Base-by-base conservation (phyloP, 2,113 vertebrate genomes). In the Riparia riparia region DNA sequence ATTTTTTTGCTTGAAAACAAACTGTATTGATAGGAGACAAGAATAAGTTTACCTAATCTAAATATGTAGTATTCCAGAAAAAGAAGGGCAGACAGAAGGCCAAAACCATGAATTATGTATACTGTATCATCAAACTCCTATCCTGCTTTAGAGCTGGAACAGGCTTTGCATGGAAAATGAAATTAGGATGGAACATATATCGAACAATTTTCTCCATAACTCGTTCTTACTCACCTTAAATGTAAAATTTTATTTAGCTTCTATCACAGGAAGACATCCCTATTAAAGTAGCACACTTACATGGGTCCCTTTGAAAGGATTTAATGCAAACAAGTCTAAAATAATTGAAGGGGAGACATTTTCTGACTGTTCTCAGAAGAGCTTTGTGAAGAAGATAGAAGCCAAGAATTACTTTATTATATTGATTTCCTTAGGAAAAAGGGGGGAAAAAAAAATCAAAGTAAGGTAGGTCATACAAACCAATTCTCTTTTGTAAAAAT, bases 41-140 rank as follows among this genome's bases (percentile, higher is more conserved):
- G 96, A 98, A 98, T 98, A 98, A 98, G 98, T 98, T 98, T 98
- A 98, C 95, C 97, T 98, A 97, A 98, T 98, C 98, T 98, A 98
- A 99, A 99, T 98, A 98, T 86, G 96, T 97, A 98, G 98, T 96
- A 98, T 98, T 97, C 90, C 97, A 97, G 98, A 98, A 98, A 98
- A 98, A 98, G 97, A 98, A 98, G 96, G 97, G 77, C 86, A 94
- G 89, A 73, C 78, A 96, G 97, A 98, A 97, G 96, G 94, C 98
- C 96, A 97, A 97, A 97, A 95, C 93, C 97, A 99, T 99, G 98
- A 99, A 99, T 99, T 99, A 99, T 99, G 98, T 97, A 99, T 99
- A 97, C 93, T 96, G 96, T 97, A 98, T 98, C 98, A 97, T 98
- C 98, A 98, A 98, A 98, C 97, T 97, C 97, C 97, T 96, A 97